phyloP scores from a whole-genome alignment of 1,140 invertebrate genomes.

The Phymorhynchus buccinoides region DNA sequence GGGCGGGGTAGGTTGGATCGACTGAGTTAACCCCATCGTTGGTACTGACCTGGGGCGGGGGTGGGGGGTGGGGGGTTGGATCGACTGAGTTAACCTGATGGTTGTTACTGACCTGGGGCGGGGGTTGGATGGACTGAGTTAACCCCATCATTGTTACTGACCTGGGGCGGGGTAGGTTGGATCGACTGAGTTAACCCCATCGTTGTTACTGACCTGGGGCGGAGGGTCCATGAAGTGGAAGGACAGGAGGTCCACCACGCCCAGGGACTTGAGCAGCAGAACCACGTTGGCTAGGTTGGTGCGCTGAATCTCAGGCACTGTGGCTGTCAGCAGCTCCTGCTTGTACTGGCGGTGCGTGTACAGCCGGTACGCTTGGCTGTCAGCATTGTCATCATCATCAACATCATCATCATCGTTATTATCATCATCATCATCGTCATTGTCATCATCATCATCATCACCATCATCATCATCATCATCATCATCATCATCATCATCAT shows the following conservation, averaged over 20 bases:
- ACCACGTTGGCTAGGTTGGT: conserved; percentile 89
- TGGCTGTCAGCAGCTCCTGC: conserved; percentile 92
- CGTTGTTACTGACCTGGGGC: conserved; percentile 88
- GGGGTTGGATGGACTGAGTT: no score
- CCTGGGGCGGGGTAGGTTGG: no score
- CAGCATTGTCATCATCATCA: background rate
- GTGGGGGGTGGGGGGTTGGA: no score
- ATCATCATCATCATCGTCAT: background rate
- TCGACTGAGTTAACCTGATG: no score
- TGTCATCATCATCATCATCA: background rate
- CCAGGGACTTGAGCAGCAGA: conserved; percentile 94
- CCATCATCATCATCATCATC: background rate
- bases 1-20: no score
- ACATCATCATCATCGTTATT: background rate
- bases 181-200: no score
- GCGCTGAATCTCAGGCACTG: conserved; percentile 96
- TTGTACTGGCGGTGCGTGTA: conserved; percentile 98
- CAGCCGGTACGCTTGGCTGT: conserved; percentile 88
- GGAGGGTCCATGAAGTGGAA: conserved; percentile 99
- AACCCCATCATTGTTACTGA: no score
- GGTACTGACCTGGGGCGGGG: no score
- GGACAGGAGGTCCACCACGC: conserved; percentile 95
- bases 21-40: no score
- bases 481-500: background rate
- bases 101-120: no score